Evolutionary conservation across 2,888 invertebrate genomes (phyloP).

Genomic region (Polydrusus pterygomalis): DNA sequence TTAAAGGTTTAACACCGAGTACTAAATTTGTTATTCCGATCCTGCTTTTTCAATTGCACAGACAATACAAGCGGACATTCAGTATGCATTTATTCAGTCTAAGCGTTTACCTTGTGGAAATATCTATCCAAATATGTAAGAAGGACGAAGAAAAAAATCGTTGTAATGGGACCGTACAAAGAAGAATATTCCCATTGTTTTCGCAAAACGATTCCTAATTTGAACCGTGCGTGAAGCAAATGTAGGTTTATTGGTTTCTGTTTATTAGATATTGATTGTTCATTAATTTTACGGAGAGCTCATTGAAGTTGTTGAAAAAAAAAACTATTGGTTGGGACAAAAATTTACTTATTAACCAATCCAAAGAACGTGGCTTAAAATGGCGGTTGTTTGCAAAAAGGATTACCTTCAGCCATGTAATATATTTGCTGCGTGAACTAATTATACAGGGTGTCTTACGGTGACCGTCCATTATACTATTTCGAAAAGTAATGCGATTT

Average conservation of each 20-base stretch:
- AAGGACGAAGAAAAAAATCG: conserved; percentile 34
- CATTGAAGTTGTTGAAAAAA: too few species aligned
- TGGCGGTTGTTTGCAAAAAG: too few species aligned
- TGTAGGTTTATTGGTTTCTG: background rate
- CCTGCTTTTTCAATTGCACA: conserved; percentile 9
- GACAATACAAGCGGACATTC: conserved; percentile 16
- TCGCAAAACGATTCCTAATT: conserved; percentile 35
- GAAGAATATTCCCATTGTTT: conserved; percentile 39
- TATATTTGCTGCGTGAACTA: too few species aligned
- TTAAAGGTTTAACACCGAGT: too few species aligned
- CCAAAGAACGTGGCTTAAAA: too few species aligned
- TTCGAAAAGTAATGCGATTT: too few species aligned
- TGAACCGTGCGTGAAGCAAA: conserved; percentile 20
- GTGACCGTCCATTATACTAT: too few species aligned
- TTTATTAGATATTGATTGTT: conserved; percentile 5
- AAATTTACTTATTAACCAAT: too few species aligned
- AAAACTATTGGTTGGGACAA: too few species aligned
- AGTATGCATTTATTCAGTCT: conserved; percentile 43
- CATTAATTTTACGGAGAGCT: background rate
- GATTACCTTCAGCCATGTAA: too few species aligned
- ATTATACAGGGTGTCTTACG: too few species aligned
- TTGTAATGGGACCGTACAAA: conserved; percentile 39
- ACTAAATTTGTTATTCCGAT: background rate
- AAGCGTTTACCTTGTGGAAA: conserved; percentile 50
- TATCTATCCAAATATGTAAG: conserved; percentile 49